Evolutionary conservation across 2,888 invertebrate species (phyloP), one percentile per base, ranked within the genome.

Genomic region (Cactoblastis cactorum): DNA sequence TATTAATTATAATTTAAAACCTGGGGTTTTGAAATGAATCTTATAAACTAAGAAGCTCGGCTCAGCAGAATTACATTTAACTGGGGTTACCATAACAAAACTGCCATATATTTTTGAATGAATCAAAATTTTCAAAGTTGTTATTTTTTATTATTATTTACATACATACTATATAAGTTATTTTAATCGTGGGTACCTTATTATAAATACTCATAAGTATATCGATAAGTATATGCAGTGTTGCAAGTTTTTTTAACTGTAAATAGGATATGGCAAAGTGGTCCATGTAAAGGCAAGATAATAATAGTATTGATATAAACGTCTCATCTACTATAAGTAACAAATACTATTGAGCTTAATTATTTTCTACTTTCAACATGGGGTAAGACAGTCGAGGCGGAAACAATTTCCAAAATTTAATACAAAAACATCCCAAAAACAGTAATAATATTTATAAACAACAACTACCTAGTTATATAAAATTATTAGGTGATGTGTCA

Each of bases 271-370:
- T 62, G 62, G 57, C 61, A 52, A 53, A 58, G 61, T 70, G 67
- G 67, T 69, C 71, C 67, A 53, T 61, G 53, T 61, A 48, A 63
- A 65, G 73, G 74, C 75, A 71, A 75, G 73, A 72, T 52, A 53
- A 60, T 56, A 53, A 68, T 65, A 68, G 69, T 64, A 55, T 58
- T 59, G 46, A 48, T 54, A 57, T 55, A 52, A 55, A 62, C 8
- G 49, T 54, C 50, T 52, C 53, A 45, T 33, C 35, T 37, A 39
- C 39, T 45, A 18, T 41, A n/a, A n/a, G n/a, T n/a, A 46, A 46
- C 49, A 46, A 41, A 19, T 45, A 38, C 15, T 34, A 28, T 46
- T 28, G 34, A 52, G 37, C 39, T 49, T 22, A 28, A 43, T 17
- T 37, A 48, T 17, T 37, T 35, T 32, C 34, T 35, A 24, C 15